Conservation (phyloP, 2,797 vertebrate genomes). For the Acestrorhynchus altus region DNA sequence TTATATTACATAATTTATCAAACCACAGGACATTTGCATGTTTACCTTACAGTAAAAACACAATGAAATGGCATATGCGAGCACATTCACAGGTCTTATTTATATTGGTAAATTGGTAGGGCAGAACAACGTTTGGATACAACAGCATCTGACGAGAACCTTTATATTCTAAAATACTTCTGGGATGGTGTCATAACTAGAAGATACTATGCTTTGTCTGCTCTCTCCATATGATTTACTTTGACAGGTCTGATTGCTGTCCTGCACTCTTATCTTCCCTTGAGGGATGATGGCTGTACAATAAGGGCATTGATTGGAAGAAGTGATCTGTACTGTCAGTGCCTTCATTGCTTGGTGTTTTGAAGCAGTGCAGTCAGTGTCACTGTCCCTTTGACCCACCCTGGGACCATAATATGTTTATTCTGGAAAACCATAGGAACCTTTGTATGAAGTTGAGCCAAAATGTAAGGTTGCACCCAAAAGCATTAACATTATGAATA, state of each 20-base stretch:
- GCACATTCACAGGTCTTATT: too few relatives aligned
- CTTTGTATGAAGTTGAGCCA: not conserved
- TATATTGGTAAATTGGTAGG: too few relatives aligned
- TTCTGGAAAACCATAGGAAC: not conserved
- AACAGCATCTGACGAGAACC: slow-evolving; percentile 9
- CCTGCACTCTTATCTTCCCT: slow-evolving; percentile 1
- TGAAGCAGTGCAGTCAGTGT: not conserved
- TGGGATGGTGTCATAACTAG: slow-evolving; percentile 22
- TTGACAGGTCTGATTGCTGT: slow-evolving; percentile 20
- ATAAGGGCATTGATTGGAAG: slow-evolving; percentile 17
- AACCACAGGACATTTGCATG: too few relatives aligned
- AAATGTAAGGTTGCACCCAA: not conserved
- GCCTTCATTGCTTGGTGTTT: slow-evolving; percentile 20
- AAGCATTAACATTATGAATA: not conserved
- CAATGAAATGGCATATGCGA: too few relatives aligned
- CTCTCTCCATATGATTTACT: not conserved
- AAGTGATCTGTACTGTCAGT: slow-evolving; percentile 20
- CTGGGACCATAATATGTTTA: not conserved
- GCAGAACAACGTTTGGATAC: not conserved
- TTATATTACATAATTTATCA: too few relatives aligned
- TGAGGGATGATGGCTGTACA: slow-evolving; percentile 10
- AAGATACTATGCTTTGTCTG: not conserved
- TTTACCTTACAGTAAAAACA: too few relatives aligned
- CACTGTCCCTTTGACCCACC: slow-evolving; percentile 3
- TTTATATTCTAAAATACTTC: not conserved